Evolutionary conservation across 2,888 invertebrate species (phyloP).

Genomic region (Callosobruchus maculatus): DNA sequence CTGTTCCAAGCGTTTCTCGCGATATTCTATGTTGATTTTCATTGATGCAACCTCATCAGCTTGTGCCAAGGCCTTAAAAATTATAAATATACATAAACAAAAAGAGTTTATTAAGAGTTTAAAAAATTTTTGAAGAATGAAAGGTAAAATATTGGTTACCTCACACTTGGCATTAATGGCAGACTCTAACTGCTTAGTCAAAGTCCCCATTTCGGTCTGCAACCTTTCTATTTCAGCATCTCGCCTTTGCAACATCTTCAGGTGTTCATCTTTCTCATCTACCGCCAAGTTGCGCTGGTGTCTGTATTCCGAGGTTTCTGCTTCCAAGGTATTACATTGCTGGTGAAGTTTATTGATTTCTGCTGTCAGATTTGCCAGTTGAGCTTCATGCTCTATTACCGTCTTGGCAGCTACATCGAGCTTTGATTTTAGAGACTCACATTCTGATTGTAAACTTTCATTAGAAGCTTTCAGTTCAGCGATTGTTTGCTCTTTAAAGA

Average conservation of each 20-base stretch:
- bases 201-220: slow-evolving; percentile 62
- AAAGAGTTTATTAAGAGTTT: too few relatives aligned
- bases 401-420: slow-evolving; percentile 60
- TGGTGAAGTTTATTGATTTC: slow-evolving; percentile 66
- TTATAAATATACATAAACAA: too few relatives aligned
- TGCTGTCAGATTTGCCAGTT: slow-evolving; percentile 58
- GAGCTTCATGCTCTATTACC: slow-evolving; percentile 61
- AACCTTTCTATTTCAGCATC: slow-evolving; percentile 71
- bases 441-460: slow-evolving; percentile 58
- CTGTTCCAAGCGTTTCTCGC: slow-evolving; percentile 80
- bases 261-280: slow-evolving; percentile 72
- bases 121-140: slow-evolving; percentile 44
- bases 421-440: slow-evolving; percentile 62
- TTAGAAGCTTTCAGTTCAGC: slow-evolving; percentile 32
- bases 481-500: slow-evolving; percentile 9
- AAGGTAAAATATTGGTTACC: slow-evolving; percentile 10
- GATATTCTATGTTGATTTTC: slow-evolving; percentile 73
- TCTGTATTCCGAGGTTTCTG: slow-evolving; percentile 63
- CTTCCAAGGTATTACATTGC: slow-evolving; percentile 61
- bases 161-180: slow-evolving; percentile 82
- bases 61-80: slow-evolving; percentile 53
- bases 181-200: slow-evolving; percentile 70
- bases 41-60: slow-evolving; percentile 78
- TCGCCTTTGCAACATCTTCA: slow-evolving; percentile 67
- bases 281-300: slow-evolving; percentile 67